phyloP scores from a whole-genome alignment of 2,888 invertebrate genomes.

The Quadroppia sp. region DNA sequence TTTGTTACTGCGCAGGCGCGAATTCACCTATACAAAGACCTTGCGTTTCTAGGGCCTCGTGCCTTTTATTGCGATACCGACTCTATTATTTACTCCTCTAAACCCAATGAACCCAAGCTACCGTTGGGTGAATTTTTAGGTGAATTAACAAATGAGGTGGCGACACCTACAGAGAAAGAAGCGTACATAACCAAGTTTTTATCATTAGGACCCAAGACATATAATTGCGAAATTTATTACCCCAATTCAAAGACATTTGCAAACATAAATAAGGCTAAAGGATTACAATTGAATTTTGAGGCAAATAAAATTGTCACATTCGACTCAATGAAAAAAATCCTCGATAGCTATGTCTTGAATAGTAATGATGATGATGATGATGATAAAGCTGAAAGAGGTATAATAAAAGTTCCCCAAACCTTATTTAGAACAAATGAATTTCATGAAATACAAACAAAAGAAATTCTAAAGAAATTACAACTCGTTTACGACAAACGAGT shows the following conservation, averaged over 20 bases:
- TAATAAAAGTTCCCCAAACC: constrained; percentile 19
- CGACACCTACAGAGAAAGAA: constrained; percentile 45
- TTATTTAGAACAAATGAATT: background rate
- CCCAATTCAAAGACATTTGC: background rate
- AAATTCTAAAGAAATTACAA: background rate
- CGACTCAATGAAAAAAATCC: constrained; percentile 44
- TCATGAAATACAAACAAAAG: background rate
- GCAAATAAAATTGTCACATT: constrained; percentile 46
- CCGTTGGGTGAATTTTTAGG: constrained; percentile 50
- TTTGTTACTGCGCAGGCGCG: constrained; percentile 52
- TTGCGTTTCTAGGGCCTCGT: constrained; percentile 50
- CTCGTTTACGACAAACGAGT: constrained; percentile 22
- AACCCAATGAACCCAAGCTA: constrained; percentile 45
- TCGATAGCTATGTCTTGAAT: constrained; percentile 25
- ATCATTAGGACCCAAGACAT: constrained; percentile 52
- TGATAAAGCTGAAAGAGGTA: no score
- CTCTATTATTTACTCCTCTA: constrained; percentile 50
- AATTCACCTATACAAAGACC: constrained; percentile 50
- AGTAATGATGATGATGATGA: no score
- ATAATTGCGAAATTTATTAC: constrained; percentile 49
- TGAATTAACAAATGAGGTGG: constrained; percentile 52
- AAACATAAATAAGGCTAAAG: constrained; percentile 48
- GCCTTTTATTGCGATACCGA: constrained; percentile 53
- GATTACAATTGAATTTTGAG: constrained; percentile 48
- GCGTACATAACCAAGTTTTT: constrained; percentile 51